Evolutionary conservation across 2,113 vertebrate genomes (phyloP).

Genomic region (Callopanchax toddi): DNA sequence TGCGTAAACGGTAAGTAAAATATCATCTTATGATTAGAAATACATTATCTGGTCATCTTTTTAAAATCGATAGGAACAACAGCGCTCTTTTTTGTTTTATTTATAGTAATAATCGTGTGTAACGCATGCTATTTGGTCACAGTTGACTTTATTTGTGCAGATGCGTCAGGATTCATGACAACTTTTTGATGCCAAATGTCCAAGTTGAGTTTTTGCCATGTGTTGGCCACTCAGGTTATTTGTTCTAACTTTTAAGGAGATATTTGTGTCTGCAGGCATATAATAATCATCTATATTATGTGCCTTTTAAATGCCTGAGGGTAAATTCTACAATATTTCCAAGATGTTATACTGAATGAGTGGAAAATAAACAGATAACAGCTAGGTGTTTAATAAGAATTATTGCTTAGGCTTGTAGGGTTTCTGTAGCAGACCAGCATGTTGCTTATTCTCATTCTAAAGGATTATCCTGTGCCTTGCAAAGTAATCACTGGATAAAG

Average conservation of each 20-base stretch:
- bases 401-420: constrained; percentile 30
- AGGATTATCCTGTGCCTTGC: constrained; percentile 74
- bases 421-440: constrained; percentile 67
- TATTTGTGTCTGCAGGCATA: too few species aligned
- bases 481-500: constrained; percentile 76
- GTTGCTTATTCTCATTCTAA: constrained; percentile 71
- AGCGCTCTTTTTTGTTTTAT: background rate
- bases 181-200: constrained; percentile 16
- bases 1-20: constrained; percentile 21
- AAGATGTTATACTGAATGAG: too few species aligned
- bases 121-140: too few species aligned
- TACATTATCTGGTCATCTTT: background rate
- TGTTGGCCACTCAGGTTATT: background rate
- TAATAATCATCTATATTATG: too few species aligned
- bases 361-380: background rate
- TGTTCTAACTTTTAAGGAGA: background rate
- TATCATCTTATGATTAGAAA: constrained; percentile 13
- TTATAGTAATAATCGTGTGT: too few species aligned
- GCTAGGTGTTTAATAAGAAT: background rate
- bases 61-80: background rate
- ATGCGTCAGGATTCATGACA: constrained; percentile 5
- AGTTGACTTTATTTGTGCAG: constrained; percentile 15
- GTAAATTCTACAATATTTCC: too few species aligned
- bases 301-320: too few species aligned
- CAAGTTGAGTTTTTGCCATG: background rate